Evolutionary conservation across 2,888 invertebrate genomes (phyloP), one percentile per base, ranked within the genome.

Genomic region (Drosophila vallismaia): DNA sequence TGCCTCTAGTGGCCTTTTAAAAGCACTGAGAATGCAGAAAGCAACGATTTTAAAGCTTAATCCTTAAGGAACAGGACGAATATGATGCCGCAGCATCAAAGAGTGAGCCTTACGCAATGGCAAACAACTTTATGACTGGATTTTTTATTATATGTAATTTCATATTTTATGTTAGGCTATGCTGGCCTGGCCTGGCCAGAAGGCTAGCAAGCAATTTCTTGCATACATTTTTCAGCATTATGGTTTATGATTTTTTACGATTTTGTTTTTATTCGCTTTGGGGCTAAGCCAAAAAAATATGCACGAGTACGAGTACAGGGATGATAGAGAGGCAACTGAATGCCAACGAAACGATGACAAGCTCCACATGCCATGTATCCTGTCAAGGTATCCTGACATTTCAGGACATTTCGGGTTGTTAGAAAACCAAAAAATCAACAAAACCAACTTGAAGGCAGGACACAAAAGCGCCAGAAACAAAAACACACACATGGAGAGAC

Each of bases 121-220:
- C 36, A 64, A 80, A 57, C 52, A 79, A 74, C 76, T 86, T 86
- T 86, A 86, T 84, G 85, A 67, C 85, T 87, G 72, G 76, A 71
- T 77, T 77, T 85, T 74, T 75, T 81, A 85, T 85, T 76, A 63
- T 81, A 86, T 77, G 87, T 72, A 77, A 87, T 87, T 76, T 86
- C 44, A 84, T 74, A 76, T 81, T 81, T 81, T 86, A 84, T 84
- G 78, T 57, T 74, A 50, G 77, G 66, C 48, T 53, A 80, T 59
- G 74, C 68, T 52, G 67, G 75, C 44, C 54, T 50, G 46, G 26
- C 33, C 49, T 58, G 66, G 62, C 58, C 52, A 71, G 67, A 59
- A 62, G 68, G 62, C 79, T 66, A 58, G 77, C 83, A 77, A 68
- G 72, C 46, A 70, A 71, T 74, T 77, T 63, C 72, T 84, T 60